Conservation (phyloP, 1,140 invertebrate genomes). For the Arctopsyche grandis region DNA sequence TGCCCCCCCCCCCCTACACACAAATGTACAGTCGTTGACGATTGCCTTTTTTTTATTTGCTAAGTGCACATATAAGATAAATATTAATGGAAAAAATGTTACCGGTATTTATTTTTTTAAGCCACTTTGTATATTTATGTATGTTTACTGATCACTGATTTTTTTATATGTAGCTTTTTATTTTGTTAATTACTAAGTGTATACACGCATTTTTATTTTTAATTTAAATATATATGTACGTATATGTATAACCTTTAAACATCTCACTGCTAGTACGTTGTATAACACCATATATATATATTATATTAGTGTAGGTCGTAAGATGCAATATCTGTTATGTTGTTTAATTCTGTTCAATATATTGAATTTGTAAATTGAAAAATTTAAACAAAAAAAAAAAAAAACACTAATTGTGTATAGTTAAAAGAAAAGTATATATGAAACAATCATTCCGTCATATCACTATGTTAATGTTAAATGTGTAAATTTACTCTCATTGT, state of each 20-base stretch:
- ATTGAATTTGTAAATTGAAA: constrained; percentile 3
- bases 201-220: no score
- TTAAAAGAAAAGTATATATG: constrained; percentile 7
- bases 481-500: constrained; percentile 21
- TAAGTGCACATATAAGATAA: not conserved
- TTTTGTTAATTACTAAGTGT: no score
- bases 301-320: not conserved
- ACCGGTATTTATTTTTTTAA: not conserved
- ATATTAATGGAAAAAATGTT: not conserved
- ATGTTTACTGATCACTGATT: no score
- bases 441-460: constrained; percentile 45
- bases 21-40: not conserved
- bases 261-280: no score
- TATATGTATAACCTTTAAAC: no score
- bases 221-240: no score
- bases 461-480: constrained; percentile 32
- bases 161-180: no score
- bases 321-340: not conserved
- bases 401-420: constrained; percentile 11
- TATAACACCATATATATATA: not conserved
- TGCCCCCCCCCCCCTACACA: no score
- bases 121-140: not conserved
- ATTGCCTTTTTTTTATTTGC: not conserved
- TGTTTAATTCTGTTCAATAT: constrained; percentile 2
- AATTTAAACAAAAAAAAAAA: constrained; percentile 15